These are phyloP conservation scores for Holacanthella duospinosa DNA, from an alignment of 2,888 invertebrate genomes.

Conservation along the genomic window DNA sequence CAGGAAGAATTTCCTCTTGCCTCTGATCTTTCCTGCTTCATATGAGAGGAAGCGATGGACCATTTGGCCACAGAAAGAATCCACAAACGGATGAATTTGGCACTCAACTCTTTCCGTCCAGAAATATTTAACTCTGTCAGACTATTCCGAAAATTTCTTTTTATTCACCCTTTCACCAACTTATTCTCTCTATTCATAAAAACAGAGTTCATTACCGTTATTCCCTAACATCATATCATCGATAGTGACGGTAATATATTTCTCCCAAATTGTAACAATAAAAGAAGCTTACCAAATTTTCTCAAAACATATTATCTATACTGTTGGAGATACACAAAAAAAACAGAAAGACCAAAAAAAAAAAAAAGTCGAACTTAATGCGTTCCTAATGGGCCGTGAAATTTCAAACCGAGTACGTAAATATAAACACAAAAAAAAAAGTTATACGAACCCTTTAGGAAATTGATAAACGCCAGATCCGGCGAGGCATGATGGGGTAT, in stretches of 20 bases:
- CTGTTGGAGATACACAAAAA: not conserved
- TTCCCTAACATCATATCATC: not conserved
- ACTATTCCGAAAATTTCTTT: not conserved
- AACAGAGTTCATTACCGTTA: not conserved
- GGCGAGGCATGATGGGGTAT: too few relatives aligned
- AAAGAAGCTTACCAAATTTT: too few relatives aligned
- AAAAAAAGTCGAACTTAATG: constrained; percentile 14
- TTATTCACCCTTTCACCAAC: not conserved
- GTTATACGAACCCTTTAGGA: not conserved
- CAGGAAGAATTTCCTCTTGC: not conserved
- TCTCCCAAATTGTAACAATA: not conserved
- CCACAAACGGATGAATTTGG: constrained; percentile 3
- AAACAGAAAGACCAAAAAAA: too few relatives aligned
- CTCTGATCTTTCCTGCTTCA: not conserved
- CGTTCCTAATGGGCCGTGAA: constrained; percentile 25
- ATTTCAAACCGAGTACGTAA: constrained; percentile 5
- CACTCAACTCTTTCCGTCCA: not conserved
- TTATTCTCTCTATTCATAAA: not conserved
- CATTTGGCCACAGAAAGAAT: not conserved
- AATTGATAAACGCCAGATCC: too few relatives aligned
- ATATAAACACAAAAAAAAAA: not conserved
- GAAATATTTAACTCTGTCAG: not conserved
- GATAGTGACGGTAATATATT: not conserved
- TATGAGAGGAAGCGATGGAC: not conserved
- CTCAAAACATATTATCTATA: not conserved